These are phyloP conservation scores for Pangasius macronema DNA, from an alignment of 2,797 vertebrate species.

Conservation along the genomic window DNA sequence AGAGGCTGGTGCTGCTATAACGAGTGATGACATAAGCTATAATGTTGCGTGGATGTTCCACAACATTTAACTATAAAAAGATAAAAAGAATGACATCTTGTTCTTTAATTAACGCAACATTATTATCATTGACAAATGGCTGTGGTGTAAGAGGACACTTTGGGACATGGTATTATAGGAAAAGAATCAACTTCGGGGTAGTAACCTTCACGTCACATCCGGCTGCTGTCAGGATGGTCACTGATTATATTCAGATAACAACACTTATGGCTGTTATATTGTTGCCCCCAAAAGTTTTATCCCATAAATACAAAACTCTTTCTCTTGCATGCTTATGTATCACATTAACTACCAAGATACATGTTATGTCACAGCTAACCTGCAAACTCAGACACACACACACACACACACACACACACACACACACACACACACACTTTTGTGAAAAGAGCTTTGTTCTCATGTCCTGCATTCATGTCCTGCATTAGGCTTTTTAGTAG, in stretches of 20 bases:
- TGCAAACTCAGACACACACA: background rate
- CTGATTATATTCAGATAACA: background rate
- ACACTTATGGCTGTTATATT: background rate
- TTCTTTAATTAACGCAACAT: background rate
- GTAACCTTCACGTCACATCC: background rate
- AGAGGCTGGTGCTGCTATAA: background rate
- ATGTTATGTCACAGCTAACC: background rate
- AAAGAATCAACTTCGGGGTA: background rate
- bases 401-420: background rate
- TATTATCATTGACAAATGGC: background rate
- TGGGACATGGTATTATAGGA: background rate
- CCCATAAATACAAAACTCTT: background rate
- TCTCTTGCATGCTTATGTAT: background rate
- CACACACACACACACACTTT: background rate
- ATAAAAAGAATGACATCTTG: background rate
- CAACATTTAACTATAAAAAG: background rate
- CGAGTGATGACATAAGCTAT: too few relatives aligned
- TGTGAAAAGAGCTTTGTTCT: slow-evolving; percentile 26
- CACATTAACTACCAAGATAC: background rate
- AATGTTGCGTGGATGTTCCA: background rate
- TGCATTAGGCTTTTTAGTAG: background rate
- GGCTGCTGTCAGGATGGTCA: background rate
- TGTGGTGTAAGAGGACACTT: background rate
- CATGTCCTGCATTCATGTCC: background rate
- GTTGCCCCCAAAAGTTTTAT: background rate